A percentile compares a stretch with the other conserved stretches of the same genome.
Evolutionary conservation across 2,113 vertebrate species (phyloP).

Genomic region (Sceloporus undulatus): DNA sequence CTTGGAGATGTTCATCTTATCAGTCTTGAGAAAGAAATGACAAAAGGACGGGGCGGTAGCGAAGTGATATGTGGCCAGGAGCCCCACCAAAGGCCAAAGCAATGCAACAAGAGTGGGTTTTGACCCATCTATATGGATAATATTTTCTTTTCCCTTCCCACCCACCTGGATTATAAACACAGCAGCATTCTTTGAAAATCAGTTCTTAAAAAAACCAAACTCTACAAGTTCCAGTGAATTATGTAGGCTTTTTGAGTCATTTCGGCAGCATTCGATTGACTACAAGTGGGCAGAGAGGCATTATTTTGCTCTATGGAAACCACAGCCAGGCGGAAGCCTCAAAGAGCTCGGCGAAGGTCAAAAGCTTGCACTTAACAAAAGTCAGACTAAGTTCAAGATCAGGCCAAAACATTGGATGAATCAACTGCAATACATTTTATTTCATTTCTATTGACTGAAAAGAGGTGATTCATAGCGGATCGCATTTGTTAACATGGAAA

Average conservation of each 20-base stretch:
- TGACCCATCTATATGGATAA: background rate
- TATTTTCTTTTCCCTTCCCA: background rate
- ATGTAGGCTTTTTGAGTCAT: slow-evolving; percentile 10
- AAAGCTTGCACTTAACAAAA: too few relatives aligned
- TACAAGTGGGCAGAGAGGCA: background rate
- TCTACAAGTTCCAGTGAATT: background rate
- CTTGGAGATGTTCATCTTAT: background rate
- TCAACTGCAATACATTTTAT: too few relatives aligned
- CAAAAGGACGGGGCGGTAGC: background rate
- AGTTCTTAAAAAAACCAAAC: background rate
- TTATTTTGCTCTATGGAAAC: background rate
- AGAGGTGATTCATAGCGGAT: too few relatives aligned
- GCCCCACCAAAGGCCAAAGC: background rate
- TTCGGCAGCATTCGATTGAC: background rate
- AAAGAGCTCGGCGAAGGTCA: too few relatives aligned
- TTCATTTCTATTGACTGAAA: too few relatives aligned
- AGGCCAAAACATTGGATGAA: too few relatives aligned
- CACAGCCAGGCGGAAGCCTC: too few relatives aligned
- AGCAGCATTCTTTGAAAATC: slow-evolving; percentile 11
- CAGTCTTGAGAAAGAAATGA: background rate
- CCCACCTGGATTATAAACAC: slow-evolving; percentile 18
- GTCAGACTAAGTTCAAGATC: too few relatives aligned
- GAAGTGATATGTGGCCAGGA: background rate
- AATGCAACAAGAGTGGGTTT: slow-evolving; percentile 11
- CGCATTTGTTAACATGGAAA: too few relatives aligned